Base-by-base conservation (phyloP, 2,113 vertebrate genomes). In the Entomyzon cyanotis region DNA sequence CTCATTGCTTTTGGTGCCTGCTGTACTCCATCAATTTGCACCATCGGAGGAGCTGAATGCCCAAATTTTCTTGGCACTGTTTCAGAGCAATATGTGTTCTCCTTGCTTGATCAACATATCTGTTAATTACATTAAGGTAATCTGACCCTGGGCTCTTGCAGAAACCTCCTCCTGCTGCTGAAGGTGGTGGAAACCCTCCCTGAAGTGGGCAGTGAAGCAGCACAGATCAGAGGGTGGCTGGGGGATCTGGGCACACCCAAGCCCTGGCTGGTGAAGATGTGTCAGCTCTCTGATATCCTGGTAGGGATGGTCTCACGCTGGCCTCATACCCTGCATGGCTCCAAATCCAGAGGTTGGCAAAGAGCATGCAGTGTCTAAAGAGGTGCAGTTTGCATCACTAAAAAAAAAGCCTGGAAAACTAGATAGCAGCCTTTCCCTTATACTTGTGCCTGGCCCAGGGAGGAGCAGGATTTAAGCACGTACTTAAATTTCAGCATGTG, bases 31-130 rank as follows among this genome's bases (percentile, higher is more conserved):
- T 68, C 35, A 15, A 2, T 74, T 74, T 64, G 7, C 20, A 28
- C 30, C 39, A 17, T 10, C 0, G 0, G 58, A 68, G 67, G 13
- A 47, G 67, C 35, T 11, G 52, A 68, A 55, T 2, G 3, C 35
- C 73, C 55, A 49, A 42, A 31, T 71, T 79, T 83, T 76, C 49
- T 39, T 59, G 46, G 65, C 0, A 0, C 64, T 87, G 9, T 89
- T 90, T 84, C 46, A 41, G 80, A 63, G 37, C 58, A 79, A 76
- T 52, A 25, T 42, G 15, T 6, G 5, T 86, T 59, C 68, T 80
- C 59, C 74, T 76, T n/a, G 71, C 53, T 68, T 42, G 27, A 73
- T 50, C 68, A 71, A 33, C 5, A 0, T 47, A 35, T 42, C 50
- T 58, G 30, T 89, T 62, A 80, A 87, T 76, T 87, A 33, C 1